Evolutionary conservation across 2,888 invertebrate genomes (phyloP), one percentile per base, ranked within the genome.

Genomic region (Nemoura dubitans): DNA sequence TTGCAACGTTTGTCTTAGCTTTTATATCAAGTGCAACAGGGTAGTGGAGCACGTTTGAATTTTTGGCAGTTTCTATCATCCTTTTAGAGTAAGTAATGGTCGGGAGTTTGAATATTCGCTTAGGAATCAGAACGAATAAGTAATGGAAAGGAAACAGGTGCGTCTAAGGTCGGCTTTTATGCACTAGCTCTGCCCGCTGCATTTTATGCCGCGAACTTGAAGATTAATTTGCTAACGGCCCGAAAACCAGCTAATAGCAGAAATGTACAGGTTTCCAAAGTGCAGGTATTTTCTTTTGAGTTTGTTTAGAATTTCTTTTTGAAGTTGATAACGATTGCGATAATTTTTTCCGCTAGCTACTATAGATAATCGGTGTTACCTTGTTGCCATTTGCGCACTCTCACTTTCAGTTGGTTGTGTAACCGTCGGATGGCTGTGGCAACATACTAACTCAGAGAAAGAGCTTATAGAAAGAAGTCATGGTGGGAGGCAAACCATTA

Each of bases 311-410:
- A 59, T 78, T 78, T 29, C 78, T 27, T 78, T 78, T 78, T n/a
- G 29, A 78, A 78, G 25, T 28, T 28, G 29, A 78, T 78, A 28
- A 78, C 28, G 28, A 78, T 78, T 78, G 78, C 78, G 78, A 78
- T 78, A 28, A 29, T 78, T 78, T 5, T 77, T 77, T 77, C 77
- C n/a, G n/a, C 21, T n/a, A 77, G n/a, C 21, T n/a, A 77, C 21
- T 77, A 26, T 2, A 78, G 29, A 78, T 28, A 78, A 78, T 78
- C n/a, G 27, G 26, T 78, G 59, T 59, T 59, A 42, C 83, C 36
- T 26, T 83, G 83, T 83, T 83, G 83, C 83, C 83, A 83, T 83
- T 83, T 83, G 36, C 10, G n/a, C 43, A 83, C 83, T 83, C 83
- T 83, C 83, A 83, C 83, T 83, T 83, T 83, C 83, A 43, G 25